Evolutionary conservation across 2,888 invertebrate species (phyloP).

Genomic region (Clanis bilineata): DNA sequence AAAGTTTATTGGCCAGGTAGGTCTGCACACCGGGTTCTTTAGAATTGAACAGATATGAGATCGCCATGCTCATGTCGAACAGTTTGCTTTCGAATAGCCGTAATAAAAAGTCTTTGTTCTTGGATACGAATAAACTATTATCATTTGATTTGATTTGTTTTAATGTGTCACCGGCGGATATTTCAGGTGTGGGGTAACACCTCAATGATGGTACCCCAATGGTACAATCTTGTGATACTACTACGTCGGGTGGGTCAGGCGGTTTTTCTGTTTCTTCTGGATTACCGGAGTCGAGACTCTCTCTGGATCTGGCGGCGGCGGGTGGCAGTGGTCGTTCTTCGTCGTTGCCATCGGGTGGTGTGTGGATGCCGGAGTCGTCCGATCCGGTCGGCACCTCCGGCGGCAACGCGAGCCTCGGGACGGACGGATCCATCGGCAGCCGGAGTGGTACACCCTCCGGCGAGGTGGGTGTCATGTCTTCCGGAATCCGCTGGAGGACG

Average conservation of each 20-base stretch:
- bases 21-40: constrained; percentile 99
- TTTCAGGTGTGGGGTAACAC: constrained; percentile 56
- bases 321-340: constrained; percentile 77
- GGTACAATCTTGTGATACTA: constrained; percentile 28
- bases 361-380: constrained; percentile 89
- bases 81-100: constrained; percentile 98
- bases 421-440: constrained; percentile 58
- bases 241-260: constrained; percentile 66
- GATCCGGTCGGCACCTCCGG: constrained; percentile 84
- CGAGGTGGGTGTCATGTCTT: constrained; percentile 86
- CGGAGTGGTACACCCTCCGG: constrained; percentile 72
- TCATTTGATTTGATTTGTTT: too few species aligned
- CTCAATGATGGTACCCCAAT: too few species aligned
- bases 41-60: constrained; percentile 98
- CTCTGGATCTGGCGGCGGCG: constrained; percentile 84
- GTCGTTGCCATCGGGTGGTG: constrained; percentile 69
- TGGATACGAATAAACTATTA: too few species aligned
- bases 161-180: constrained; percentile 60
- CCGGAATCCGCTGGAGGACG: constrained; percentile 93
- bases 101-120: constrained; percentile 87
- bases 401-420: constrained; percentile 83
- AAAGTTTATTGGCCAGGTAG: constrained; percentile 98
- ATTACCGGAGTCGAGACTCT: constrained; percentile 88
- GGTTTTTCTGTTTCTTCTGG: constrained; percentile 82
- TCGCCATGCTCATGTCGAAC: constrained; percentile 98